Evolutionary conservation across 2,797 vertebrate genomes (phyloP).

Genomic region (Gallinago solitaria): DNA sequence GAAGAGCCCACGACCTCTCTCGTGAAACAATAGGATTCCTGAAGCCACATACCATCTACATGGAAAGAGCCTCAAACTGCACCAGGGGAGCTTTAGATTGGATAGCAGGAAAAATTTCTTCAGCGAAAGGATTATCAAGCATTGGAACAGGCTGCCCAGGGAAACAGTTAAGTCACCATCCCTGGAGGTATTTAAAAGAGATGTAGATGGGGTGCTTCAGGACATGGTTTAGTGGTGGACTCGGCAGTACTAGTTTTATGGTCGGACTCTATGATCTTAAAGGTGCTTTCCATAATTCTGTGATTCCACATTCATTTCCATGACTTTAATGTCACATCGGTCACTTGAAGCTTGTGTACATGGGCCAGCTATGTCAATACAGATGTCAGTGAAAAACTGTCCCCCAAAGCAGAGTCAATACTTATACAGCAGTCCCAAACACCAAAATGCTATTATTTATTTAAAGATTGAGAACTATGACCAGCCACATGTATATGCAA

Average conservation of each 20-base stretch:
- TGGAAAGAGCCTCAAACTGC: not conserved
- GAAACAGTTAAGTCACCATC: not conserved
- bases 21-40: not conserved
- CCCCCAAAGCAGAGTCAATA: not conserved
- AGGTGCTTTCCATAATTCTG: too few relatives aligned
- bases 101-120: not conserved
- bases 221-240: not conserved
- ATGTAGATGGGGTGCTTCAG: not conserved
- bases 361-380: not conserved
- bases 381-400: not conserved
- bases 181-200: not conserved
- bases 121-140: not conserved
- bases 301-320: not conserved
- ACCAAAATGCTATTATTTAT: not conserved
- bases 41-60: not conserved
- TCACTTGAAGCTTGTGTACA: not conserved
- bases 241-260: not conserved
- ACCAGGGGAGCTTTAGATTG: not conserved
- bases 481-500: not conserved
- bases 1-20: not conserved
- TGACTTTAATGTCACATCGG: rapidly evolving
- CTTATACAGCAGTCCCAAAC: not conserved
- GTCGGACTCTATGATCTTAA: too few relatives aligned
- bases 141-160: not conserved
- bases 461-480: not conserved